These are phyloP conservation scores for Ceriagrion tenellum DNA, from an alignment of 2,888 invertebrate species.

Conservation along the genomic window DNA sequence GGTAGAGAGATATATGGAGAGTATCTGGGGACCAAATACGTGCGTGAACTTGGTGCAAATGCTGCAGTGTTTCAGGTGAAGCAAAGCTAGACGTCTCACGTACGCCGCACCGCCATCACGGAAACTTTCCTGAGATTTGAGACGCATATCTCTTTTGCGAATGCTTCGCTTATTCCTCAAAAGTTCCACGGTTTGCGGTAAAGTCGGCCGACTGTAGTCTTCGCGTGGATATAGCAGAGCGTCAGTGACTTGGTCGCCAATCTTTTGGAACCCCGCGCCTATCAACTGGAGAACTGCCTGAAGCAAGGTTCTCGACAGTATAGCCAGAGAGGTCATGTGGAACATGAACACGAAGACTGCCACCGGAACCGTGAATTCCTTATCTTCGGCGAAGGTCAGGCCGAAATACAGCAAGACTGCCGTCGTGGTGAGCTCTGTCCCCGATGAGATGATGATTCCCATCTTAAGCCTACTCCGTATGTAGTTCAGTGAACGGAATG, in stretches of 20 bases:
- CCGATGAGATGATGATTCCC: not conserved
- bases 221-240: not conserved
- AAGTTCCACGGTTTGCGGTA: not conserved
- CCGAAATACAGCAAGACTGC: not conserved
- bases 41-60: not conserved
- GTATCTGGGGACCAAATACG: not conserved
- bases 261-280: not conserved
- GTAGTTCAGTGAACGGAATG: not conserved
- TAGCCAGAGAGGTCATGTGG: not conserved
- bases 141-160: not conserved
- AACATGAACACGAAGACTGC: not conserved
- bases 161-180: not conserved
- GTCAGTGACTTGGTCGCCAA: not conserved
- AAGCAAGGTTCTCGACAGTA: not conserved
- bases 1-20: not conserved
- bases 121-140: not conserved
- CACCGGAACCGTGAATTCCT: not conserved
- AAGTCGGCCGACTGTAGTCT: not conserved
- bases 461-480: not conserved
- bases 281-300: not conserved
- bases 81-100: not conserved
- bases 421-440: not conserved
- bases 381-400: not conserved
- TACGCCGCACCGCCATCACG: not conserved
- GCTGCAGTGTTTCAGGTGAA: not conserved